Evolutionary conservation across 2,888 invertebrate species (phyloP).

Genomic region (Athripsodes cinereus): DNA sequence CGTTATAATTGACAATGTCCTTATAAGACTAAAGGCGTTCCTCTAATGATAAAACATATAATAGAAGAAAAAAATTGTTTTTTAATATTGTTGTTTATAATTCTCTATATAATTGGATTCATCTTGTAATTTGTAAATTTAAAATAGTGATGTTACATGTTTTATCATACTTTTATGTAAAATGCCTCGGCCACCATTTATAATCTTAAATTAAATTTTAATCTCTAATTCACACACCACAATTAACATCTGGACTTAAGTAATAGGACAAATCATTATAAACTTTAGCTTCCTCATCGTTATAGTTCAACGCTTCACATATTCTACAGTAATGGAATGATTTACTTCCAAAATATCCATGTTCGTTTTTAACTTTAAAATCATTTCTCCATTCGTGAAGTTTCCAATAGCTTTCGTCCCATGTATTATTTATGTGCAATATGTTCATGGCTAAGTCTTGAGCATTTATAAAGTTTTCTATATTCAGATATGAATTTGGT

Average conservation of each 20-base stretch:
- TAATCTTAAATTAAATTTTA: too few species aligned
- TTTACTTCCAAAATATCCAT: slow-evolving; percentile 58
- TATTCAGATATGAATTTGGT: slow-evolving; percentile 56
- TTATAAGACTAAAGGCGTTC: too few species aligned
- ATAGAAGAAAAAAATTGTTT: too few species aligned
- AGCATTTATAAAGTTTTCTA: slow-evolving; percentile 49
- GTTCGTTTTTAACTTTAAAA: slow-evolving; percentile 56
- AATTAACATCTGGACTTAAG: slow-evolving; percentile 36
- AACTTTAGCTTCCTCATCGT: slow-evolving; percentile 36
- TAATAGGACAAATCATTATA: slow-evolving; percentile 38
- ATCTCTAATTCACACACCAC: too few species aligned
- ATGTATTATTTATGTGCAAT: slow-evolving; percentile 39
- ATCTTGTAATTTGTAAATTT: too few species aligned
- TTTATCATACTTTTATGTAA: too few species aligned
- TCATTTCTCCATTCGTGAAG: slow-evolving; percentile 56
- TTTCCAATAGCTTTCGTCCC: slow-evolving; percentile 36
- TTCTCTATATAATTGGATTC: too few species aligned
- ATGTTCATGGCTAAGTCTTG: slow-evolving; percentile 49
- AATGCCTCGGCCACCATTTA: too few species aligned
- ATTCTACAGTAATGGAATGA: slow-evolving; percentile 55
- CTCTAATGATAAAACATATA: too few species aligned
- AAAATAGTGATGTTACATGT: too few species aligned
- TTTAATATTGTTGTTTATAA: too few species aligned
- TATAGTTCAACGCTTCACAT: slow-evolving; percentile 53
- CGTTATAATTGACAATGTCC: too few species aligned